Evolutionary conservation across 2,797 vertebrate species (phyloP), one percentile per base, ranked within the genome.

Genomic region (Galagoides demidoff): DNA sequence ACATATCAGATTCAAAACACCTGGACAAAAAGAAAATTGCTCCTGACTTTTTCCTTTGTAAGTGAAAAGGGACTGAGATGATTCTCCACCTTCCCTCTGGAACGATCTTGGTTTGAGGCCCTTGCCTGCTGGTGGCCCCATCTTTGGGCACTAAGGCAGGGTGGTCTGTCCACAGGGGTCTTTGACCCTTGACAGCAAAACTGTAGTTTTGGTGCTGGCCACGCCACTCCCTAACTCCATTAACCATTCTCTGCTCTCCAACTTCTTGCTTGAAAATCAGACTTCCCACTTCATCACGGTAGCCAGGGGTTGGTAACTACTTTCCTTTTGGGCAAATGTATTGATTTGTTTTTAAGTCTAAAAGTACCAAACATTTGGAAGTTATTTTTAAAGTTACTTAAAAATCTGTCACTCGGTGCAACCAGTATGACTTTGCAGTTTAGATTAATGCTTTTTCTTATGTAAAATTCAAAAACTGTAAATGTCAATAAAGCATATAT

Each of bases 281-380:
- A 7, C 85, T 95, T 23, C n/a, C 34, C 34, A 23, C 10, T 61
- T 79, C 52, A 1, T 61, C 16, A 77, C 17, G 37, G 22, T 17
- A 73, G 87, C 12, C 27, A 90, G 17, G 19, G n/a, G 39, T 1
- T 68, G 59, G 11, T 4, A 34, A 86, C 89, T 93, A 88, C 89
- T 93, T 97, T 76, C 61, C 76, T 76, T 95, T 96, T 95, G 49
- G 25, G 84, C 64, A 91, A 84, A 57, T 22, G 29, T 25, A 13
- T 12, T 59, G 43, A 45, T 76, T 92, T 82, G 64, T 64, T 16
- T 76, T 37, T 1, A 76, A 92, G 31, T 66, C n/a, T 39, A 29
- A 76, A 92, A 61, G 8, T 39, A 6, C 52, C 49, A 78, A 31
- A 8, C 23, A 45, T 73, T 92, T 89, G 27, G 52, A 64, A 88